A percentile compares a stretch with the other conserved stretches of the same genome.
Conservation (phyloP, 2,797 vertebrate species). For the Sphenodon punctatus region DNA sequence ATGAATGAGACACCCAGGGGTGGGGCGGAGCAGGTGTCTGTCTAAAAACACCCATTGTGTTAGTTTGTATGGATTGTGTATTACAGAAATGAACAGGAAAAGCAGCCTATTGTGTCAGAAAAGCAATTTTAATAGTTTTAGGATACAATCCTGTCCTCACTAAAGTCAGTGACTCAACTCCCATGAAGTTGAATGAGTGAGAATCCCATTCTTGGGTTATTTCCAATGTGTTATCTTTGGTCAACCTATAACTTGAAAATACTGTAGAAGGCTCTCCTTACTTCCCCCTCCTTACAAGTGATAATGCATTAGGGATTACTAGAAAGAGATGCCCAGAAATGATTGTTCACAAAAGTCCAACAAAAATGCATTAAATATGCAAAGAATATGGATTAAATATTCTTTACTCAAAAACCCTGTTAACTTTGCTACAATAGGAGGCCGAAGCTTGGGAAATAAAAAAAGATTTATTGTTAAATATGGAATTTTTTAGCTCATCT, state of each 20-base stretch:
- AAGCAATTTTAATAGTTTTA: too few relatives aligned
- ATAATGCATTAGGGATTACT: not conserved
- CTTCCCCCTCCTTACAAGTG: not conserved
- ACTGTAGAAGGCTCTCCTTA: not conserved
- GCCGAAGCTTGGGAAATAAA: conserved; percentile 30
- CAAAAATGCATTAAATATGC: too few relatives aligned
- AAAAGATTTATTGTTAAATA: not conserved
- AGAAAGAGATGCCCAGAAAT: conserved; percentile 15
- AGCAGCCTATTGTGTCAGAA: not conserved
- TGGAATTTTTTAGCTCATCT: not conserved
- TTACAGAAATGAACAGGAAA: not conserved
- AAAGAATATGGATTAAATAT: not conserved
- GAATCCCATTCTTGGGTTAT: not conserved
- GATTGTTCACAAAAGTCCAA: not conserved
- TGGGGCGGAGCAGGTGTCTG: too few relatives aligned
- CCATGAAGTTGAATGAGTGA: too few relatives aligned
- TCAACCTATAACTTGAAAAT: conserved; percentile 8
- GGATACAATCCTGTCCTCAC: too few relatives aligned
- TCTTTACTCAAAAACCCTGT: conserved; percentile 24
- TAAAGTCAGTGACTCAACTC: too few relatives aligned
- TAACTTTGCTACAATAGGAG: conserved; percentile 30
- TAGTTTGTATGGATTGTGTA: too few relatives aligned
- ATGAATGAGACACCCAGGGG: too few relatives aligned
- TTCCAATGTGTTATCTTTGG: not conserved
- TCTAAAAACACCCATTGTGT: too few relatives aligned